Base-by-base conservation (phyloP, 2,113 vertebrate genomes). In the Crotalus helleri region DNA sequence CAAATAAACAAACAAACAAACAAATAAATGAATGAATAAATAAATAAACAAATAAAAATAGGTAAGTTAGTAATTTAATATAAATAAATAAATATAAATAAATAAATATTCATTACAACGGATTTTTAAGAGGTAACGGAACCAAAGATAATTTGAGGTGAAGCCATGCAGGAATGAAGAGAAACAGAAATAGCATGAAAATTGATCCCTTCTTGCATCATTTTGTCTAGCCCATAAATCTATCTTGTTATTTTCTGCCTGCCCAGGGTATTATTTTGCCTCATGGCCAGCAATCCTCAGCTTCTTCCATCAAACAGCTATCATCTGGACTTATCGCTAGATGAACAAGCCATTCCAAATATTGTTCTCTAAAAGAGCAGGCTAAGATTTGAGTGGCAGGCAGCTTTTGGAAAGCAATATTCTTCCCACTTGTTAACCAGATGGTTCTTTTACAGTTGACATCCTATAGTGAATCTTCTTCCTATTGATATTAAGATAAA, bases 361-460 rank as follows among this genome's bases (percentile, higher is more conserved):
- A 53, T 17, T 12, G 17, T 57, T 39, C 7, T 85, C 11, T 10
- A 86, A 55, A 5, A 1, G 55, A 29, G 53, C 49, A 24, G 0
- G 0, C 46, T 11, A 51, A 54, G 33, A 10, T 89, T 59, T 10
- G 92, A 87, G 26, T 54, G 23, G 49, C 44, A 69, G 58, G 24
- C 9, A 46, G 26, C 1, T 33, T 53, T 49, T 23, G 53, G 64
- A 81, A 91, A 81, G 58, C 55, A 44, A 90, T 58, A 53, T 26
- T 51, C 5, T 39, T 74, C 29, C 44, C 86, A 15, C 39, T 58
- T 61, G 57, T 26, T 23, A 15, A n/a, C 29, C 64, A 49, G 61
- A 90, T 53, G 74, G 39, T 88, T 81, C 53, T 4, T 91, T 58
- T 87, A 49, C 81, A 94, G 26, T 49, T 89, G 69, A 92, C 87